Evolutionary conservation across 2,888 invertebrate species (phyloP).

Genomic region (Pollenia labialis): DNA sequence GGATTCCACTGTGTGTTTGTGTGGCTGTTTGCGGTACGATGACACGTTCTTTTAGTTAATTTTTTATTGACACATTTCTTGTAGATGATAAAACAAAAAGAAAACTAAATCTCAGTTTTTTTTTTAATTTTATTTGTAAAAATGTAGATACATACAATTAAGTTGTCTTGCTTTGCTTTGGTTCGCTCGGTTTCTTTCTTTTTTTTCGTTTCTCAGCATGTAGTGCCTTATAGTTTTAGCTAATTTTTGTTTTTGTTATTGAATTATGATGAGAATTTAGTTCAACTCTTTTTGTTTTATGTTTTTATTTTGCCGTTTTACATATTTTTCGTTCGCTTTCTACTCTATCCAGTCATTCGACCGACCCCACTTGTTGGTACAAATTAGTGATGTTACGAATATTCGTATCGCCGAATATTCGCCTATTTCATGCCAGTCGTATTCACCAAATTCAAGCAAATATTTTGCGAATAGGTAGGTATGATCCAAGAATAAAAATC

Average conservation of each 20-base stretch:
- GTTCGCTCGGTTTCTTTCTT: conserved; percentile 5
- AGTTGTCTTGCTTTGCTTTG: conserved; percentile 26
- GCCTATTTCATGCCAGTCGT: no score
- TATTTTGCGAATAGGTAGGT: no score
- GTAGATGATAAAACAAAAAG: neutral
- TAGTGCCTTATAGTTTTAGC: conserved; percentile 19
- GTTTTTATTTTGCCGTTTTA: conserved; percentile 24
- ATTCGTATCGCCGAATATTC: no score
- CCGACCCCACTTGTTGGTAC: conserved; percentile 39
- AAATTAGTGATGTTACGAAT: no score
- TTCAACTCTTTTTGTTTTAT: conserved; percentile 44
- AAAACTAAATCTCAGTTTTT: conserved; percentile 19
- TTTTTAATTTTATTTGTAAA: conserved; percentile 2
- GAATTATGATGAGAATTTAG: conserved; percentile 50
- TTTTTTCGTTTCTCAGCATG: conserved; percentile 23
- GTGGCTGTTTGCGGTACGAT: neutral
- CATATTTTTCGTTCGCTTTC: conserved; percentile 23
- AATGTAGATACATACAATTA: conserved; percentile 25
- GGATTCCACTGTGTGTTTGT: neutral
- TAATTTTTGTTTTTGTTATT: conserved; percentile 22
- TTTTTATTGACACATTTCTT: conserved; percentile 33
- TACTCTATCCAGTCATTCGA: conserved; percentile 26
- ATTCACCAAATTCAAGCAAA: no score
- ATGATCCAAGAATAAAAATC: no score
- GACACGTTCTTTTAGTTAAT: conserved; percentile 21